Evolutionary conservation across 2,888 invertebrate genomes (phyloP), one percentile per base, ranked within the genome.

Genomic region (Atethmia centrago): DNA sequence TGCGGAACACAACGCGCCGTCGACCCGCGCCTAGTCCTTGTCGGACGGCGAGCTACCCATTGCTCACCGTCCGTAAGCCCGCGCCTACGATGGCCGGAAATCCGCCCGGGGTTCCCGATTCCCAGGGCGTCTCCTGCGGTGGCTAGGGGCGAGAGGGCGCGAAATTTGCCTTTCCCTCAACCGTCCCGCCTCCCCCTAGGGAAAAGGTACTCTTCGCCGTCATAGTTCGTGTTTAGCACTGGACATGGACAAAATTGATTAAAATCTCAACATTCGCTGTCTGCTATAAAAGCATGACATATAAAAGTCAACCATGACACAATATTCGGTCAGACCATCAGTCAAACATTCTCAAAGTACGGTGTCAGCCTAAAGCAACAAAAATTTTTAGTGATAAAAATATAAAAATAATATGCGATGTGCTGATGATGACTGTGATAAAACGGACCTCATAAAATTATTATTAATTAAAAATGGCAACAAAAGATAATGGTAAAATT

Each of bases 381-480:
- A 28, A 81, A 74, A 51, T 49, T 71, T 36, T 36, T 31, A 56
- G 76, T 75, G 61, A 25, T 58, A 68, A 62, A 68, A 36, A 55
- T 56, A 61, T 49, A 68, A 56, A 62, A 62, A 58, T 58, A 45
- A 59, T 56, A 58, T 73, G 28, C 42, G 0, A 42, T 67, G 49
- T 55, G 10, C 77, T 55, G 47, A 64, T 83, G 59, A 74, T 80
- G 64, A 71, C 5, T 61, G 62, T 74, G 25, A 55, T 64, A n/a
- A 55, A 55, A 25, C 31, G 42, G 70, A 80, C 47, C n/a, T 12
- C 0, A 19, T 80, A 82, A 49, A 31, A 72, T 75, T 55, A n/a
- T 49, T 49, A 49, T 19, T 51, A 1, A 19, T 61, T n/a, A 25
- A 62, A 61, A 16, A 77, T 82, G 62, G 63, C 14, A 36, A 1